phyloP scores from a whole-genome alignment of 2,797 vertebrate genomes.

The Luscinia megarhynchos region DNA sequence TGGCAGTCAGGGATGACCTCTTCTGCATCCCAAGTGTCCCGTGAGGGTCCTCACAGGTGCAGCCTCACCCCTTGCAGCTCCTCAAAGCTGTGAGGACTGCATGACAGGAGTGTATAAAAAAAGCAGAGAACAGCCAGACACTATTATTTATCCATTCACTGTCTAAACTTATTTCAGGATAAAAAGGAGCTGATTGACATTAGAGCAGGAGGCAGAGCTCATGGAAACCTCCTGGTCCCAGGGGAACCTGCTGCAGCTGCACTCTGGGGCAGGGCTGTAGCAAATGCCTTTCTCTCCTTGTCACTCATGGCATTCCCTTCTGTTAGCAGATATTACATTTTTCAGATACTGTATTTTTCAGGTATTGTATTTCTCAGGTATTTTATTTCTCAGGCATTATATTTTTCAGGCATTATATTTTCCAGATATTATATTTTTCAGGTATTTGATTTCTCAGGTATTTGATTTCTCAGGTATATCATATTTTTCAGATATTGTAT shows the following conservation, averaged over 20 bases:
- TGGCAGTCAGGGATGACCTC: not conserved
- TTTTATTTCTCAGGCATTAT: not conserved
- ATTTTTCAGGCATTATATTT: not conserved
- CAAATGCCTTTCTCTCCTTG: not conserved
- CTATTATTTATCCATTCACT: not conserved
- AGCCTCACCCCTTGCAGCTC: not conserved
- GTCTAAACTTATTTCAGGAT: conserved; percentile 12
- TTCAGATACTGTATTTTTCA: not conserved
- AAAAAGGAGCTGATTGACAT: conserved; percentile 1
- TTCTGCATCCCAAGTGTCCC: not conserved
- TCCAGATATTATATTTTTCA: not conserved
- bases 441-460: not conserved
- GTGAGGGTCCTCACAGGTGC: not conserved
- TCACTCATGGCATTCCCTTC: not conserved
- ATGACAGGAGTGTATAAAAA: not conserved
- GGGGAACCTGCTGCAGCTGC: not conserved
- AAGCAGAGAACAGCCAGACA: not conserved
- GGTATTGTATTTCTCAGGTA: not conserved
- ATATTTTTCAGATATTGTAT: not conserved
- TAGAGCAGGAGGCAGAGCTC: conserved; percentile 16
- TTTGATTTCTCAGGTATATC: not conserved
- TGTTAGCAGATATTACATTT: not conserved
- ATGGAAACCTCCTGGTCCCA: conserved; percentile 17
- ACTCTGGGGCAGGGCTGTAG: not conserved
- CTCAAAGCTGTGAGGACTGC: not conserved